Evolutionary conservation across 37 sponge, comb jelly and placozoan species (phyloP), one percentile per base, ranked within the genome.

Genomic region (Halichondria panicea): DNA sequence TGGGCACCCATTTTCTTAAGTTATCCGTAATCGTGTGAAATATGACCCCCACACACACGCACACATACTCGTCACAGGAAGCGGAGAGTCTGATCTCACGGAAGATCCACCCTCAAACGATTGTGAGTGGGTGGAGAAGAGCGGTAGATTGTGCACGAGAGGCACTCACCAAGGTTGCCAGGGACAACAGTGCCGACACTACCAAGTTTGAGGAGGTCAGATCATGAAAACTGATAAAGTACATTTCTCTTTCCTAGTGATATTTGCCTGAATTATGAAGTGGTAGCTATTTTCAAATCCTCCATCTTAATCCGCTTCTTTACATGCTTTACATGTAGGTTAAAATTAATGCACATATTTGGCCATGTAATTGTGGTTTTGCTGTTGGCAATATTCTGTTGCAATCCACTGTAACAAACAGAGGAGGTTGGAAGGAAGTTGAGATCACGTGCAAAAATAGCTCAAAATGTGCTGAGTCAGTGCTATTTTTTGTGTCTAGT

Each of bases 71-170:
- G n/a, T n/a, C n/a, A 24, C 76, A 92, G 93, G 94, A 98, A 57
- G 99, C 99, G 13, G 96, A 98, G 84, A 68, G 68, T 34, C 59
- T 98, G 53, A 65, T 98, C 0, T 70, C 84, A 2, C 56, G 70
- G 46, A 95, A 95, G 79, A 78, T 95, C 39, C 99, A 98, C 68
- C 99, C 99, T 2, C 99, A 98, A 75, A 93, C 88, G 38, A 98
- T 98, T 75, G 95, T 98, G 31, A 75, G 86, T 42, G 99, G 97
- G 5, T 96, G 88, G 88, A 78, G 97, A n/a, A 83, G 80, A 62
- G 93, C 91, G n/a, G 60, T 59, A 3, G 93, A 96, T 56, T 75
- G 64, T 22, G 93, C 93, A 4, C 71, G 88, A 44, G 60, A 64
- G 31, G 92, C 92, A 13, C 91, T 97, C 63, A 84, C 79, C 31